Evolutionary conservation across 2,888 invertebrate genomes (phyloP).

Genomic region (Ceramica pisi): DNA sequence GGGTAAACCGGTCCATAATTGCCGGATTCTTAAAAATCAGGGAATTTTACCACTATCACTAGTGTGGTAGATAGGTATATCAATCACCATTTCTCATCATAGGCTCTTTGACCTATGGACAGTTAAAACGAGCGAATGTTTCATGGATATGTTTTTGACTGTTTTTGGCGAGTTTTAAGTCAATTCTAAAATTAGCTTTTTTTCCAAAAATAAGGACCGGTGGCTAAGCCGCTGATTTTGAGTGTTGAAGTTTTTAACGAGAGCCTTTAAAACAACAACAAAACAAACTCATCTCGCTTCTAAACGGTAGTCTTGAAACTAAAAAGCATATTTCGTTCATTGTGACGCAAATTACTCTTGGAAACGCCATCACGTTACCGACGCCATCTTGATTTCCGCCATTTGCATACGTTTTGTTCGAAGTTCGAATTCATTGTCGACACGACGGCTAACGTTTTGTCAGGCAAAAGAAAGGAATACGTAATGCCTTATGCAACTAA

Average conservation of each 20-base stretch:
- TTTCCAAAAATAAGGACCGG: neutral
- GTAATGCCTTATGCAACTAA: slow-evolving; percentile 64
- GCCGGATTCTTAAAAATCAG: neutral
- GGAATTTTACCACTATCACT: neutral
- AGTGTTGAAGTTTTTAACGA: neutral
- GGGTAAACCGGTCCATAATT: neutral
- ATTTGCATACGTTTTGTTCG: slow-evolving; percentile 66
- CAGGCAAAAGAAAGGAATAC: slow-evolving; percentile 61
- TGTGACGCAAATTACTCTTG: slow-evolving; percentile 66
- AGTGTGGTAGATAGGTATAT: neutral
- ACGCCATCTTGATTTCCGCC: slow-evolving; percentile 61
- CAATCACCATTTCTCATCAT: neutral
- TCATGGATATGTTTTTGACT: too few relatives aligned
- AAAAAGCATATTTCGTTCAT: slow-evolving; percentile 67
- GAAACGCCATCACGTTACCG: slow-evolving; percentile 39
- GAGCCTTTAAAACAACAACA: slow-evolving; percentile 46
- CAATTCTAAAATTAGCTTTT: neutral
- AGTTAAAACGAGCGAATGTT: too few relatives aligned
- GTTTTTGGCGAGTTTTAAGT: too few relatives aligned
- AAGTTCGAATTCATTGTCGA: slow-evolving; percentile 61
- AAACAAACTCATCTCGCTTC: slow-evolving; percentile 47
- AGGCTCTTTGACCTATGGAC: neutral
- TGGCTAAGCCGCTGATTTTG: neutral
- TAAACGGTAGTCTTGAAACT: slow-evolving; percentile 66
- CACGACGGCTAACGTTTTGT: slow-evolving; percentile 59